phyloP scores from a whole-genome alignment of 2,888 invertebrate species.

The Dryadula phaetusa region DNA sequence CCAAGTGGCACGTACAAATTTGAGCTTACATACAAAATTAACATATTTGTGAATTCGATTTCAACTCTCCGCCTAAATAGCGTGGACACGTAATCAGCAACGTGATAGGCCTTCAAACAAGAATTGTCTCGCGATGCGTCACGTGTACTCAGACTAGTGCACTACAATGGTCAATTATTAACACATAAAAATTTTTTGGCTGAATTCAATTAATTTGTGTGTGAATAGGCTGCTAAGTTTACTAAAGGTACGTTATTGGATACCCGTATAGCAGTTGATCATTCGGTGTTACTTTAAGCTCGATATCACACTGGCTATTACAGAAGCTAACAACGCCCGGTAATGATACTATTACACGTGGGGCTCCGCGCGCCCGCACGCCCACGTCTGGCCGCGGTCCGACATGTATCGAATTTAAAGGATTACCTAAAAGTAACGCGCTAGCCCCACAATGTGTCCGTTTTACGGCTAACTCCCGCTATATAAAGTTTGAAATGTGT shows the following conservation, averaged over 20 bases:
- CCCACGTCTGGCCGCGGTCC: background rate
- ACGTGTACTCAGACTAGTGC: too few relatives aligned
- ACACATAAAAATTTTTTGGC: too few relatives aligned
- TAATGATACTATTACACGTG: slow-evolving; percentile 21
- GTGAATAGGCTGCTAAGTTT: too few relatives aligned
- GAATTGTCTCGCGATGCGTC: too few relatives aligned
- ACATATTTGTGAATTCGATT: background rate
- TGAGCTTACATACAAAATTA: background rate
- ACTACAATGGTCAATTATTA: too few relatives aligned
- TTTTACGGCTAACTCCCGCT: slow-evolving; percentile 1
- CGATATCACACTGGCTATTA: slow-evolving; percentile 12
- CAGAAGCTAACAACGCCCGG: slow-evolving; percentile 10
- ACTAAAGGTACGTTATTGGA: too few relatives aligned
- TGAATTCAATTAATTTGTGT: too few relatives aligned
- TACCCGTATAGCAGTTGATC: background rate
- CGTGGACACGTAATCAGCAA: too few relatives aligned
- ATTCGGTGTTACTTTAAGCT: slow-evolving; percentile 1
- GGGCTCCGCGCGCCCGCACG: background rate
- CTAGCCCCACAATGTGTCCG: background rate
- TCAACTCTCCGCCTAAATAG: background rate
- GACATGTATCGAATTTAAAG: slow-evolving; percentile 29
- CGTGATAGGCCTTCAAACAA: too few relatives aligned
- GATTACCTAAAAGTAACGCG: slow-evolving; percentile 28
- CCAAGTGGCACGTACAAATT: background rate
- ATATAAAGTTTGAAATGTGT: background rate